Base-by-base conservation (phyloP, 2,113 vertebrate genomes). In the Coptodon bakossiorum region DNA sequence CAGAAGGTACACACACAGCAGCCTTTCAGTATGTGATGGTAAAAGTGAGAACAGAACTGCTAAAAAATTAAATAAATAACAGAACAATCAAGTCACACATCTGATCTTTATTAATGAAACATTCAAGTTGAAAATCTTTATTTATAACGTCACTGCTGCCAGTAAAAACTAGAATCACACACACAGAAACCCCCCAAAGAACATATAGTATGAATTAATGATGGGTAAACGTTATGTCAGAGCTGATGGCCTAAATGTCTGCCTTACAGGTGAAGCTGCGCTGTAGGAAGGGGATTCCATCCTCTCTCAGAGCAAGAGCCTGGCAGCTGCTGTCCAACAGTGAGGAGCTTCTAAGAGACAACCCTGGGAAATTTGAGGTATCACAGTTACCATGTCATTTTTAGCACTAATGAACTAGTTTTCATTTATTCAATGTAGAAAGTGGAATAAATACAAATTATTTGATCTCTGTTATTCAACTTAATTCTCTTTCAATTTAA, bases 281-380 rank as follows among this genome's bases (percentile, higher is more conserved):
- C 45, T 98, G 98, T 90, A 96, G 98, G 89, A 99, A 99, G 93
- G 98, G 98, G 7, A 96, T 99, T 68, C 98, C 98, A 3, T 98
- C 98, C 0, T 99, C 98, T 17, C 96, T 98, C 53, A 95, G 98
- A 80, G 87, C 96, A 86, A 97, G 93, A 90, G 98, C 98, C 40
- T 99, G 98, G 98, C 98, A 98, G 92, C 95, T 97, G 68, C 96
- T 98, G 24, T 99, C 97, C 29, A 97, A 97, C 92, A 98, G 98
- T 92, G 95, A 97, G 78, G 97, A 98, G 3, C 97, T 98, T 34
- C 94, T 99, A 53, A 95, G 96, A 1, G 95, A 96, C 83, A 98
- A 98, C 92, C 93, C 86, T 0, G 97, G 97, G 16, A 98, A 97
- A 86, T 98, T 98, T 94, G 97, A 98, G 96, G 98, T 98, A 92